Evolutionary conservation across 1,140 invertebrate species (phyloP).

Genomic region (Lysiphlebus fabarum): DNA sequence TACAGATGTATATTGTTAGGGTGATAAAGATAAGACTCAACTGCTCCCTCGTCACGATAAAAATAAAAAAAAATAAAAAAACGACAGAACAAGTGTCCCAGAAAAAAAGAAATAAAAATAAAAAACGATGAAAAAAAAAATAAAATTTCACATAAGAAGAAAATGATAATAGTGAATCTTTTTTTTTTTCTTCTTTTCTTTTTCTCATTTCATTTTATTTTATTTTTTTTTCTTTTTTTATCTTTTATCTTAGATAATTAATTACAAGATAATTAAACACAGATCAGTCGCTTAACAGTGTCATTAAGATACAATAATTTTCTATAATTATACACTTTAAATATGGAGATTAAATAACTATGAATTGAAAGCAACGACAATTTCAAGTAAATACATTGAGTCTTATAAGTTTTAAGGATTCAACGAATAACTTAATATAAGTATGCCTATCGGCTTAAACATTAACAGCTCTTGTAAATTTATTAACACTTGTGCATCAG

Average conservation of each 20-base stretch:
- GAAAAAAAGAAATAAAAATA: neutral
- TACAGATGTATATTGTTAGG: neutral
- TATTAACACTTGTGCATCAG: no score
- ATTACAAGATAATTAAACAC: slow-evolving; percentile 18
- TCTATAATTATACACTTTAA: slow-evolving; percentile 23
- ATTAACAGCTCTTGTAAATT: no score
- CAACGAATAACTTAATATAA: no score
- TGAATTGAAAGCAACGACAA: slow-evolving; percentile 14
- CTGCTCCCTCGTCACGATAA: no score
- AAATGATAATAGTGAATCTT: neutral
- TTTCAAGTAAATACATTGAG: neutral
- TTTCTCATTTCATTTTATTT: neutral
- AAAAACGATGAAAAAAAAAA: neutral
- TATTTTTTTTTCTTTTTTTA: no score
- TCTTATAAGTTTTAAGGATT: no score
- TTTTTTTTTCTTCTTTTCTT: neutral
- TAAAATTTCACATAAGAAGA: neutral
- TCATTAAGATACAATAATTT: slow-evolving; percentile 9
- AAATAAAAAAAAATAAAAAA: no score
- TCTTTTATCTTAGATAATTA: slow-evolving; percentile 4
- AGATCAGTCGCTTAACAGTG: neutral
- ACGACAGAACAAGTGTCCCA: neutral
- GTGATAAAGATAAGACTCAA: neutral
- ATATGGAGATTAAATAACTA: slow-evolving; percentile 24
- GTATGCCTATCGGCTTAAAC: no score